A percentile compares a stretch with the other conserved stretches of the same genome.
phyloP scores from a whole-genome alignment of 2,113 vertebrate species.

The Pteropus alecto region DNA sequence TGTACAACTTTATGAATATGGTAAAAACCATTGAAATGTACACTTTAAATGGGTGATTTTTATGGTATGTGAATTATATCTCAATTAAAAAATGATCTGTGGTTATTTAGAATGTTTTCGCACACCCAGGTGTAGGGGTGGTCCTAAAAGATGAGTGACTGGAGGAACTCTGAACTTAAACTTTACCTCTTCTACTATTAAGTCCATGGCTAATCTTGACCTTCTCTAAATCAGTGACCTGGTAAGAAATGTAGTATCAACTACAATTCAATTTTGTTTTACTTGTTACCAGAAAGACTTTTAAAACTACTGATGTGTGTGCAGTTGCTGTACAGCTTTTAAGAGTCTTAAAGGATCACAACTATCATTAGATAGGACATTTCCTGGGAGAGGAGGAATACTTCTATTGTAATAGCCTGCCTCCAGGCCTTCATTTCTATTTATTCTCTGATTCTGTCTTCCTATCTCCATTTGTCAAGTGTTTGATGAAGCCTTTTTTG shows the following conservation, averaged over 20 bases:
- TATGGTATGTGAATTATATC: not conserved
- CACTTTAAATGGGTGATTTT: too few relatives aligned
- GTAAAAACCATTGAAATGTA: too few relatives aligned
- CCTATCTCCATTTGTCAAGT: not conserved
- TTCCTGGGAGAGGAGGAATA: not conserved
- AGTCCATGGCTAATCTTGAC: not conserved
- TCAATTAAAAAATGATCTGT: not conserved
- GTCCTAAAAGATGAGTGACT: not conserved
- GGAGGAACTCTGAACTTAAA: not conserved
- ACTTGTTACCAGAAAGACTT: not conserved
- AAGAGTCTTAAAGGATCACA: not conserved
- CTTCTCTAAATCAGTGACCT: not conserved
- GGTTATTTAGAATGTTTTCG: not conserved
- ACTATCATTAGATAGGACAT: not conserved
- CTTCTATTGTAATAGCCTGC: not conserved
- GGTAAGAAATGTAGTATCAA: not conserved
- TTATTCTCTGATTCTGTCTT: not conserved
- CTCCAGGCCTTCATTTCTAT: not conserved
- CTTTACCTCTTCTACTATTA: not conserved
- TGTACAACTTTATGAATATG: too few relatives aligned
- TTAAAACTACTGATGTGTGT: conserved; percentile 26
- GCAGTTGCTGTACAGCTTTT: not conserved
- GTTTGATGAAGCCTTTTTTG: not conserved
- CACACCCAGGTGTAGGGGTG: not conserved
- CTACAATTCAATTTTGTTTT: not conserved